Evolutionary conservation across 2,888 invertebrate genomes (phyloP).

Genomic region (Leptura quadrifasciata): DNA sequence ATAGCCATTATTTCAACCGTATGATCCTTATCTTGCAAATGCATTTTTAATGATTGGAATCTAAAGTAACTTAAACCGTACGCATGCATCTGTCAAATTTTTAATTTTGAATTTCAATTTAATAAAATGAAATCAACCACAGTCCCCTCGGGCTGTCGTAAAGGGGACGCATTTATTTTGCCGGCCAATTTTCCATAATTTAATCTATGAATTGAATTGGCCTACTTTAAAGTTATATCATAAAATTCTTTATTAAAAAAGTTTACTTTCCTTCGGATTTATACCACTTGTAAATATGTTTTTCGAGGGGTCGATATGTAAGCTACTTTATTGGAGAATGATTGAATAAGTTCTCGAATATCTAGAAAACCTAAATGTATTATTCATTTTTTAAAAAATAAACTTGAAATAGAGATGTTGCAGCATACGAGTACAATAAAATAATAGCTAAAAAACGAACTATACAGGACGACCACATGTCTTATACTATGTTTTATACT

Average conservation of each 20-base stretch:
- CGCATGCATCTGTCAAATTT: not conserved
- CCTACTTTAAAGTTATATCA: constrained; percentile 14
- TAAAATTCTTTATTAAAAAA: constrained; percentile 31
- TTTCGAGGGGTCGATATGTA: not conserved
- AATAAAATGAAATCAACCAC: not conserved
- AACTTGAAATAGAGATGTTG: no score
- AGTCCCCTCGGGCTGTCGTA: not conserved
- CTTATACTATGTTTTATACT: no score
- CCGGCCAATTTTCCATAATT: constrained; percentile 8
- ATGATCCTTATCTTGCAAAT: not conserved
- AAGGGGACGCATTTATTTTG: not conserved
- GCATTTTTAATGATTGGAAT: not conserved
- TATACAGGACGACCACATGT: no score
- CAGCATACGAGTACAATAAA: no score
- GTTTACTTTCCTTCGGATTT: constrained; percentile 11
- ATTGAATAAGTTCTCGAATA: not conserved
- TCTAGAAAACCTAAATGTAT: not conserved
- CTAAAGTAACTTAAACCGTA: not conserved
- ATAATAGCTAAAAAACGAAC: no score
- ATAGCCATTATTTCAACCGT: not conserved
- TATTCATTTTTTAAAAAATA: no score
- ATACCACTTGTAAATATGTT: not conserved
- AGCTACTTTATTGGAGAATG: not conserved
- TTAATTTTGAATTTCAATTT: not conserved
- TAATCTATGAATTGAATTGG: constrained; percentile 5